These are phyloP conservation scores for Diadumene lineata DNA, from an alignment of 92 coral and sea anemone species.

Conservation along the genomic window DNA sequence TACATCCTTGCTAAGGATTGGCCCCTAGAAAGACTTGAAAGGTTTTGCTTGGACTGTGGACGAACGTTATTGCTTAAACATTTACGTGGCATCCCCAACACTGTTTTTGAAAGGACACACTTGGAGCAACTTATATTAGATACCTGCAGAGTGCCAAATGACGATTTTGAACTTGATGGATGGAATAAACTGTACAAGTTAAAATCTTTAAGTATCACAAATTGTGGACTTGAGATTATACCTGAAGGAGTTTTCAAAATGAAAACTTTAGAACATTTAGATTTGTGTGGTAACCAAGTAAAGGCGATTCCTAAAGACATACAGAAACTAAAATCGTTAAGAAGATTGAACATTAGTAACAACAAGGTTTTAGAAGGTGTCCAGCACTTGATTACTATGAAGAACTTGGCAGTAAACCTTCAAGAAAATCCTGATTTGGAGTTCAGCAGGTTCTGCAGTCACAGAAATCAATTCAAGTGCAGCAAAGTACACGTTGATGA, in stretches of 20 bases:
- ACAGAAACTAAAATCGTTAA: slow-evolving; percentile 7
- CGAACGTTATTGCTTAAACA: slow-evolving; percentile 32
- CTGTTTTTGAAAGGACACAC: slow-evolving; percentile 40
- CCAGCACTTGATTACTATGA: slow-evolving; percentile 11
- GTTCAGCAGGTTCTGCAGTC: not conserved
- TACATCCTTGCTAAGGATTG: slow-evolving; percentile 39
- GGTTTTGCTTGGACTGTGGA: slow-evolving; percentile 26
- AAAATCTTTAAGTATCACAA: no score
- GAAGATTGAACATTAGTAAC: slow-evolving; percentile 22
- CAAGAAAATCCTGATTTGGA: slow-evolving; percentile 18
- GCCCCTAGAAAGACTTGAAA: slow-evolving; percentile 47
- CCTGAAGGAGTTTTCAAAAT: slow-evolving; percentile 33
- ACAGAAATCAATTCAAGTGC: slow-evolving; percentile 16
- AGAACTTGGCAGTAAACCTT: slow-evolving; percentile 10
- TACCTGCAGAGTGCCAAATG: no score
- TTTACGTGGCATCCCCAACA: slow-evolving; percentile 46
- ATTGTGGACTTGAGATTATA: slow-evolving; percentile 34
- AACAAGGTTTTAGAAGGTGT: slow-evolving; percentile 41
- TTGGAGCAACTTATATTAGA: slow-evolving; percentile 32
- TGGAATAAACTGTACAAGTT: no score
- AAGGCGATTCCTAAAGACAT: slow-evolving; percentile 26
- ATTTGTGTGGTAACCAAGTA: slow-evolving; percentile 39
- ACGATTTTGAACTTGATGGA: no score
- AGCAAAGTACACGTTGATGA: slow-evolving; percentile 16
- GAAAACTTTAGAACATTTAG: slow-evolving; percentile 34